These are phyloP conservation scores for Eulemur albifrons DNA, from an alignment of 2,797 vertebrate genomes.

Conservation along the genomic window DNA sequence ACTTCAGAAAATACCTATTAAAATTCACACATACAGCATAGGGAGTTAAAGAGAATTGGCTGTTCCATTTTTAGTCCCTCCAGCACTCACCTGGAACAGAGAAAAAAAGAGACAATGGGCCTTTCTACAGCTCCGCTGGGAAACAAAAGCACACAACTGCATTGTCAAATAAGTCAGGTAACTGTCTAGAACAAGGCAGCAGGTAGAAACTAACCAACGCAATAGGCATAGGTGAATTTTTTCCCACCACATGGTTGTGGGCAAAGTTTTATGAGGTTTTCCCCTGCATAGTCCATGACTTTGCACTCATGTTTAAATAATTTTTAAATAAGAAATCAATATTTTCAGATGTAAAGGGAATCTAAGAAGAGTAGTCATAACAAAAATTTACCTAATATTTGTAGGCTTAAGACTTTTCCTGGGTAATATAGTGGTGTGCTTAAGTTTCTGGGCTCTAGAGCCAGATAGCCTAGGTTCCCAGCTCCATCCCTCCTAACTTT, in stretches of 20 bases:
- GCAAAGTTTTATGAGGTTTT: neutral
- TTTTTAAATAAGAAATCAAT: neutral
- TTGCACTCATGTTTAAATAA: neutral
- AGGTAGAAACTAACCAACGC: neutral
- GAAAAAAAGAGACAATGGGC: neutral
- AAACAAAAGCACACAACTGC: conserved; percentile 26
- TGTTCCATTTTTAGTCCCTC: conserved; percentile 2
- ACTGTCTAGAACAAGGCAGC: neutral
- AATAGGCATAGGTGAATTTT: neutral
- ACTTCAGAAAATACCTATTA: conserved; percentile 15
- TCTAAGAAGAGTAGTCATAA: neutral
- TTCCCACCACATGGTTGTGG: neutral
- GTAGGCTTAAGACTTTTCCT: neutral
- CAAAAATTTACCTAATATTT: neutral
- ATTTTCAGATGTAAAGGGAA: neutral
- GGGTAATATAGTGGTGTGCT: too few relatives aligned
- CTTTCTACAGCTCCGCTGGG: conserved; percentile 11
- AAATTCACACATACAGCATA: neutral
- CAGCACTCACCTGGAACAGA: neutral
- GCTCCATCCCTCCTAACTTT: neutral
- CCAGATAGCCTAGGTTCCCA: neutral
- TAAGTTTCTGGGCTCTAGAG: neutral
- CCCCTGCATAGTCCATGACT: neutral
- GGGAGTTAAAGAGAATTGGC: neutral
- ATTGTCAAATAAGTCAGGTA: conserved; percentile 3